Base-by-base conservation (phyloP, 2,888 invertebrate genomes). In the Quadroppia sp. region DNA sequence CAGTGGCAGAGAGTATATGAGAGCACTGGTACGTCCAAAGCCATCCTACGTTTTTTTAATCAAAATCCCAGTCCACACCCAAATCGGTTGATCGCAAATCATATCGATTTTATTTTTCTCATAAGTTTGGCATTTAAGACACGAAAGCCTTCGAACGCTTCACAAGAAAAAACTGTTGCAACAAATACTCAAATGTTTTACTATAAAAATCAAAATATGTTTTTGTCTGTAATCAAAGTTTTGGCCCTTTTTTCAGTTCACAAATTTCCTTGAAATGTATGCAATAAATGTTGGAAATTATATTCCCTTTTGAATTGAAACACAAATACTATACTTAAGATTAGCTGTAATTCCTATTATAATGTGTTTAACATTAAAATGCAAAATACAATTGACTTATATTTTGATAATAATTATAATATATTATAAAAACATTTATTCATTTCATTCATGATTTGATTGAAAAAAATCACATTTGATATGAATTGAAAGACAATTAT, bases 71-170 rank as follows among this genome's bases (percentile, higher is more conserved):
- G 25, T 69, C 69, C 69, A 69, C 69, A 69, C 69, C 69, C 69
- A 69, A 69, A 69, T 69, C 28, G 69, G 69, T 59, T 42, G 69
- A 69, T 69, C 69, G 69, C 69, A 69, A 69, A 69, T 40, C 69
- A 42, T 69, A 69, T 69, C 69, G 69, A 69, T 69, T 69, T 69
- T 69, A 42, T 59, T 59, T 64, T 67, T 23, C 36, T 36, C 36
- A 36, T 36, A 36, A 7, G 36, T 36, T 67, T 69, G 69, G 69
- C 69, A 69, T 69, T 25, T 40, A 20, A 40, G 69, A 36, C 69
- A 69, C 40, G 69, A 69, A 69, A 69, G 69, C 42, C 69, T 69
- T 64, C 56, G 32, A 61, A 59, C 30, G n/a, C 32, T 42, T 42
- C 67, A 20, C 61, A 30, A 61, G n/a, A 56, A 50, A 25, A 20